phyloP scores from a whole-genome alignment of 1,140 invertebrate species.

The Brachionus manjavacas region DNA sequence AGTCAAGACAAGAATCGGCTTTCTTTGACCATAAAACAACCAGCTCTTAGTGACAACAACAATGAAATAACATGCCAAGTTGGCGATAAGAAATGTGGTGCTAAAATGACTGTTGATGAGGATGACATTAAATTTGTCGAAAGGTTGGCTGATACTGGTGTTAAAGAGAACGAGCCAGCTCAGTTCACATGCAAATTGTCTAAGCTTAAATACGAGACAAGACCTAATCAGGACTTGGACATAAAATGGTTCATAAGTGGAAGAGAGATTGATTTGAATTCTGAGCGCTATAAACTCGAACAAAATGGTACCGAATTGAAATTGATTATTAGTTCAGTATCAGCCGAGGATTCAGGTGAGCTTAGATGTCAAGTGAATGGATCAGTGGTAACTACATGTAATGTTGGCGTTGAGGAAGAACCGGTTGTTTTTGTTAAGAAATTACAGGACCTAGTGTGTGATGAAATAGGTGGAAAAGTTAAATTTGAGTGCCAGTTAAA shows the following conservation, averaged over 20 bases:
- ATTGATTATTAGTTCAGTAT: background rate
- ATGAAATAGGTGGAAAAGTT: constrained; percentile 14
- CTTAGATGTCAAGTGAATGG: constrained; percentile 34
- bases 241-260: constrained; percentile 35
- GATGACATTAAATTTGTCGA: constrained; percentile 31
- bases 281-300: background rate
- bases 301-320: constrained; percentile 32
- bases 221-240: constrained; percentile 19
- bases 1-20: constrained; percentile 26
- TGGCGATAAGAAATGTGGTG: background rate
- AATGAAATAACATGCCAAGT: constrained; percentile 24
- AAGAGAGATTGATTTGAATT: constrained; percentile 18
- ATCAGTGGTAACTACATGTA: background rate
- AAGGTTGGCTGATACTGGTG: constrained; percentile 1
- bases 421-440: constrained; percentile 32
- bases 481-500: constrained; percentile 32
- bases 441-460: background rate
- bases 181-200: constrained; percentile 21
- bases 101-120: constrained; percentile 18
- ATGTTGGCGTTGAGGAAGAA: constrained; percentile 34
- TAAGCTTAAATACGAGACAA: constrained; percentile 17
- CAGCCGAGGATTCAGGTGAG: constrained; percentile 31
- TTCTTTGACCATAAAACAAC: background rate
- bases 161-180: constrained; percentile 32
- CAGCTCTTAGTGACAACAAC: background rate